A percentile compares a stretch with the other conserved stretches of the same genome.
These are phyloP conservation scores for Varroa destructor DNA, from an alignment of 1,140 invertebrate species.

Conservation along the genomic window DNA sequence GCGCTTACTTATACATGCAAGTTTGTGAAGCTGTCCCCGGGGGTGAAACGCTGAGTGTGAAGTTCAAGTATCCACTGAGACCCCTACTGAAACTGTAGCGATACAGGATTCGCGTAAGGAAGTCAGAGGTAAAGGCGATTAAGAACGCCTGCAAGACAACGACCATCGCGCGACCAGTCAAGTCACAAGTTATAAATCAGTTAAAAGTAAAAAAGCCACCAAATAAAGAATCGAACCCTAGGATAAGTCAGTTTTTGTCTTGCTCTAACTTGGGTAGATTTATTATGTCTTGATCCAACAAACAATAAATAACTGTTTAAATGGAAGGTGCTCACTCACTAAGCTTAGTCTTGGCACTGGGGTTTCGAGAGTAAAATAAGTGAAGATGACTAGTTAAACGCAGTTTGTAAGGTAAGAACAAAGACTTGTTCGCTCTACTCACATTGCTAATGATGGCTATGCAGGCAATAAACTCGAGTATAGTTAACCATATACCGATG, in stretches of 20 bases:
- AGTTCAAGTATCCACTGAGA: slow-evolving; percentile 56
- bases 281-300: too few relatives aligned
- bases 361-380: background rate
- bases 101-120: slow-evolving; percentile 63
- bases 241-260: too few relatives aligned
- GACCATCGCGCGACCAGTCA: background rate
- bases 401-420: background rate
- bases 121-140: slow-evolving; percentile 75
- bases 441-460: slow-evolving; percentile 62
- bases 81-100: slow-evolving; percentile 44
- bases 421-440: slow-evolving; percentile 37
- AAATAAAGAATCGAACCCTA: too few relatives aligned
- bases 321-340: too few relatives aligned
- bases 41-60: slow-evolving; percentile 55
- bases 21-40: slow-evolving; percentile 45
- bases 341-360: too few relatives aligned
- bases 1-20: slow-evolving; percentile 44
- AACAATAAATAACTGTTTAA: too few relatives aligned
- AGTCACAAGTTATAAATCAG: too few relatives aligned
- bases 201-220: too few relatives aligned
- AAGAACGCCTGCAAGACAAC: slow-evolving; percentile 51
- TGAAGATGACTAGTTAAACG: background rate
- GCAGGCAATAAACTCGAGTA: slow-evolving; percentile 54
- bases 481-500: slow-evolving; percentile 62
- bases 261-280: too few relatives aligned